A percentile compares a stretch with the other conserved stretches of the same genome.
Conservation (phyloP, 2,797 vertebrate species). For the Oceanodroma leucorhoa region DNA sequence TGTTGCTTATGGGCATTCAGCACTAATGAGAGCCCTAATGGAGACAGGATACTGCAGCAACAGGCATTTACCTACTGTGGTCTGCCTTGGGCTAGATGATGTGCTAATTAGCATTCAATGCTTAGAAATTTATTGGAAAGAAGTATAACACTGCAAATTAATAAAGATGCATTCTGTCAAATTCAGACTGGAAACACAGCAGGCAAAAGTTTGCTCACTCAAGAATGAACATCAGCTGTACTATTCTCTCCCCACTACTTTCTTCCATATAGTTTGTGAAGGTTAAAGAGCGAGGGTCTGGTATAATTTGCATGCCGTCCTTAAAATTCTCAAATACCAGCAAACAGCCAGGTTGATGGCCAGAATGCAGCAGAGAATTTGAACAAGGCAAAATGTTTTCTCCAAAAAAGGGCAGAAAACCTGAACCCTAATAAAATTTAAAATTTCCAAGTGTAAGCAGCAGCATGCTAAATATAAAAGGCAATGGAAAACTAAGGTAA, state of each 20-base stretch:
- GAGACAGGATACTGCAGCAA: not conserved
- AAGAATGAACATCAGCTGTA: not conserved
- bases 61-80: not conserved
- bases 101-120: not conserved
- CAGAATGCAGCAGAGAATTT: not conserved
- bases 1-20: not conserved
- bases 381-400: not conserved
- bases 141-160: not conserved
- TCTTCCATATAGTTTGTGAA: not conserved
- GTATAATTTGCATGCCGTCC: not conserved
- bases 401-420: not conserved
- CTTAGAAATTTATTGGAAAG: not conserved
- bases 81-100: not conserved
- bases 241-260: not conserved
- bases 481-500: not conserved
- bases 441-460: not conserved
- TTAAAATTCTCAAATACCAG: not conserved
- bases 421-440: not conserved
- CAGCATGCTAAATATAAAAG: not conserved
- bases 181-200: not conserved
- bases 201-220: not conserved
- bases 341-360: not conserved
- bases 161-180: not conserved
- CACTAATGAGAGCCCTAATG: not conserved
- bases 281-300: not conserved